Evolutionary conservation across 2,888 invertebrate species (phyloP).

Genomic region (Slavum lentiscoides): DNA sequence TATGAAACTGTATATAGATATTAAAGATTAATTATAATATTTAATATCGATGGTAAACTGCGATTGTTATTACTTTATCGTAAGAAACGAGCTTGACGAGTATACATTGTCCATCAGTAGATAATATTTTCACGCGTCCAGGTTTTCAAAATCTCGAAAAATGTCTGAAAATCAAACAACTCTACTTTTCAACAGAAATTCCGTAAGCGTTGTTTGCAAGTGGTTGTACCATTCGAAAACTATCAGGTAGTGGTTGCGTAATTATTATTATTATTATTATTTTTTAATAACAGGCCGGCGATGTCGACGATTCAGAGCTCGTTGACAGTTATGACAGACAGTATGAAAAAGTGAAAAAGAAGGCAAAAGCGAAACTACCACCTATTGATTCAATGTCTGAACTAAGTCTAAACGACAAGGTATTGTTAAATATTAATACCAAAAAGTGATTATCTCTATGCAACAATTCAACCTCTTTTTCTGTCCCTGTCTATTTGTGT

Average conservation of each 20-base stretch:
- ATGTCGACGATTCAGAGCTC: conserved; percentile 40
- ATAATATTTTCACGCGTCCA: no score
- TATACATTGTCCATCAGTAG: no score
- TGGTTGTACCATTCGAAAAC: no score
- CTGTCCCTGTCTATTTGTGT: conserved; percentile 19
- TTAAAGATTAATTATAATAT: no score
- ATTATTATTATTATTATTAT: no score
- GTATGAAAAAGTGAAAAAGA: conserved; percentile 48
- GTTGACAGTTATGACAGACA: conserved; percentile 31
- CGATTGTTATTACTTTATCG: no score
- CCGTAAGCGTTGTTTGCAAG: background rate
- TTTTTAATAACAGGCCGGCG: background rate
- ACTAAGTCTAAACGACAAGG: background rate
- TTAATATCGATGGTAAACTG: no score
- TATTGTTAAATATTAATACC: background rate
- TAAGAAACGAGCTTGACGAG: no score
- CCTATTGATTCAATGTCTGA: conserved; percentile 44
- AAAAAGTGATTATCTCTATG: no score
- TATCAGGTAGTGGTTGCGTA: no score
- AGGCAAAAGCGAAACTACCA: conserved; percentile 25
- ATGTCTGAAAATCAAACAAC: conserved; percentile 16
- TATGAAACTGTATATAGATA: no score
- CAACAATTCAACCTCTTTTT: conserved; percentile 33
- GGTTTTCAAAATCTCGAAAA: background rate
- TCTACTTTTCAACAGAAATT: conserved; percentile 10